Conservation (phyloP, 2,113 vertebrate genomes). For the Pimephales promelas region DNA sequence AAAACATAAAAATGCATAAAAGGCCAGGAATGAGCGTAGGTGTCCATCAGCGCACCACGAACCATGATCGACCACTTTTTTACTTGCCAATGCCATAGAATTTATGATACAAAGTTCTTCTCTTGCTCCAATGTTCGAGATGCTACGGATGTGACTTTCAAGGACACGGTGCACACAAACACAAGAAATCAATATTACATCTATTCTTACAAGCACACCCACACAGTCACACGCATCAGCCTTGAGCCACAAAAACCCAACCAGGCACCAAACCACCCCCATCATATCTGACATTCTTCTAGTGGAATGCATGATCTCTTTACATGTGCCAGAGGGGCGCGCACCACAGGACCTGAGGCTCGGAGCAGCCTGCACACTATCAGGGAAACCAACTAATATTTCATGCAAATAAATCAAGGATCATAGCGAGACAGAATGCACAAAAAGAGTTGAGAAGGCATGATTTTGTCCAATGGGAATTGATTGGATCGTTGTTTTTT, state of each 20-base stretch:
- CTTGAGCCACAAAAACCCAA: constrained; percentile 4
- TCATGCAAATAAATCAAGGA: background rate
- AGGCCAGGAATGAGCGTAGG: background rate
- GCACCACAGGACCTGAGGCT: background rate
- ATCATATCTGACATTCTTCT: background rate
- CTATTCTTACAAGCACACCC: background rate
- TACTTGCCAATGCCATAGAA: background rate
- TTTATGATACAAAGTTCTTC: background rate
- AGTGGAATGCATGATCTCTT: constrained; percentile 1
- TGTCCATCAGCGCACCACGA: too few species aligned
- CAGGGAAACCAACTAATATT: background rate
- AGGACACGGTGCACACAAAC: background rate
- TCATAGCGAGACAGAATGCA: background rate
- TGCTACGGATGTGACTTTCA: background rate
- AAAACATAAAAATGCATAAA: background rate
- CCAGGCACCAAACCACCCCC: background rate
- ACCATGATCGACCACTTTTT: too few species aligned
- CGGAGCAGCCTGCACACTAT: background rate
- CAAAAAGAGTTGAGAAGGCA: background rate
- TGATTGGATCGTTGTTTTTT: too few species aligned
- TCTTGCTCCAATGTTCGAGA: background rate
- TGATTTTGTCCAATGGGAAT: too few species aligned
- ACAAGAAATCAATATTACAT: background rate
- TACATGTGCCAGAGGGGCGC: background rate
- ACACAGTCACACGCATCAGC: background rate